Percentiles rank a stretch among this genome's conserved stretches.
Evolutionary conservation across 2,888 invertebrate species (phyloP).

Genomic region (Platycheirus rosarum): DNA sequence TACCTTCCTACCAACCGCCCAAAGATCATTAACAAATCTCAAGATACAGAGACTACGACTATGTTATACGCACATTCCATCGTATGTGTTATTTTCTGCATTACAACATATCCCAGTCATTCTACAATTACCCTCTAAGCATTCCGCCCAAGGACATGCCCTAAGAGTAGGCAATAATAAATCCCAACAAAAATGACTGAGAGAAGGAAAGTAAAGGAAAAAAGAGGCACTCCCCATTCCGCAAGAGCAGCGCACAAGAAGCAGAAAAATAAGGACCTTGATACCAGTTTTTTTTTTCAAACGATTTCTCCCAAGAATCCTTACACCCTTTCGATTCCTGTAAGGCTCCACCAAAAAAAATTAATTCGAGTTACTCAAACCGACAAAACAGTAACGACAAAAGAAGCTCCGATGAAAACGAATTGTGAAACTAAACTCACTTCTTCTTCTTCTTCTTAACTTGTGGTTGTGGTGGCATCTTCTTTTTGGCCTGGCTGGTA

Average conservation of each 20-base stretch:
- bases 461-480: slow-evolving; percentile 59
- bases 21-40: not conserved
- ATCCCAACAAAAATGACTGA: slow-evolving; percentile 49
- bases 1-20: not conserved
- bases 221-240: slow-evolving; percentile 63
- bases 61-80: slow-evolving; percentile 32
- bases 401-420: slow-evolving; percentile 42
- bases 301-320: slow-evolving; percentile 20
- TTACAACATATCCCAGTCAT: slow-evolving; percentile 38
- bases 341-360: not conserved
- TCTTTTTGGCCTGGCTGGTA: slow-evolving; percentile 13
- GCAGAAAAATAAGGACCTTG: slow-evolving; percentile 67
- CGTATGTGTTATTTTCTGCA: slow-evolving; percentile 24
- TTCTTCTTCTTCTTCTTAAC: slow-evolving; percentile 16
- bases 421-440: slow-evolving; percentile 35
- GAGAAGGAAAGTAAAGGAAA: slow-evolving; percentile 1
- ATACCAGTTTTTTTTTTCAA: slow-evolving; percentile 57
- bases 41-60: not conserved
- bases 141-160: slow-evolving; percentile 72
- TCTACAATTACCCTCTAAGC: slow-evolving; percentile 65
- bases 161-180: slow-evolving; percentile 53
- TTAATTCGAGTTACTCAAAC: slow-evolving; percentile 1
- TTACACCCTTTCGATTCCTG: slow-evolving; percentile 3
- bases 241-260: slow-evolving; percentile 26
- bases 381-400: slow-evolving; percentile 9